Conservation (phyloP, 2,113 vertebrate genomes). For the Clinocottus analis region DNA sequence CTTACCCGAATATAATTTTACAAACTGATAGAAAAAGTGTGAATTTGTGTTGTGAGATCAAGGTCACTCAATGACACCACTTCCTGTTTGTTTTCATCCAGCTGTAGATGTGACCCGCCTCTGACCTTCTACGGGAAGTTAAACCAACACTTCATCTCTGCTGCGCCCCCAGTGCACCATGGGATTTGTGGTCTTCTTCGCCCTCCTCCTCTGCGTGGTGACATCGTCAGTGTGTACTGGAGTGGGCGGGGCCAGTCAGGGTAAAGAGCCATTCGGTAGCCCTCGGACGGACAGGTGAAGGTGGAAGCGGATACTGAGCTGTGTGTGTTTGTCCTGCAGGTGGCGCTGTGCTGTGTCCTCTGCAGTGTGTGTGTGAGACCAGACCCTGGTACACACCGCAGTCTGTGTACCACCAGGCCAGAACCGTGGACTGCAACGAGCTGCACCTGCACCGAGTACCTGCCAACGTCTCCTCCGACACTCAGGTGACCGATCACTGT, state of each 20-base stretch:
- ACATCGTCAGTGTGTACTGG: constrained; percentile 39
- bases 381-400: constrained; percentile 88
- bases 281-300: background rate
- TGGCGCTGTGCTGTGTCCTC: constrained; percentile 76
- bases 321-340: constrained; percentile 46
- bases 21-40: background rate
- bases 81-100: constrained; percentile 24
- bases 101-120: constrained; percentile 6
- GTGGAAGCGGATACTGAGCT: background rate
- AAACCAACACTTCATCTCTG: background rate
- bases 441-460: constrained; percentile 82
- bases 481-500: constrained; percentile 63
- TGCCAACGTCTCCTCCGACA: constrained; percentile 79
- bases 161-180: constrained; percentile 53
- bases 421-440: constrained; percentile 87
- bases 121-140: constrained; percentile 8
- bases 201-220: constrained; percentile 38
- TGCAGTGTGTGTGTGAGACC: constrained; percentile 87
- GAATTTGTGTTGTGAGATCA: background rate
- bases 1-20: too few species aligned
- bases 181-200: constrained; percentile 41
- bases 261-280: constrained; percentile 8
- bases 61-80: background rate
- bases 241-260: constrained; percentile 37
- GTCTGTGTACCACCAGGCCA: constrained; percentile 86